These are phyloP conservation scores for Cossypha polioptera DNA, from an alignment of 2,797 vertebrate genomes.

Conservation along the genomic window DNA sequence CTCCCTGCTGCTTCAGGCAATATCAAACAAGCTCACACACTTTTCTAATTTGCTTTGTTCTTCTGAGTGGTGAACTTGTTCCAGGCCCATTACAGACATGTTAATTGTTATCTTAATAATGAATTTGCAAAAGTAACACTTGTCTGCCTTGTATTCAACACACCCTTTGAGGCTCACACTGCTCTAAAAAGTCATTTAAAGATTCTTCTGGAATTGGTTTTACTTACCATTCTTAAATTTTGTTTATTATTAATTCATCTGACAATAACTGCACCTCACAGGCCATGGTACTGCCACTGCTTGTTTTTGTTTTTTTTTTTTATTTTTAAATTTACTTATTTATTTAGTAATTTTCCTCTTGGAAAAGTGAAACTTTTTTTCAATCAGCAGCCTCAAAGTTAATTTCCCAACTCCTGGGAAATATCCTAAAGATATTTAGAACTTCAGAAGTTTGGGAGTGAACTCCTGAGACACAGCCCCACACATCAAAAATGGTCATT, in stretches of 20 bases:
- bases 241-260: background rate
- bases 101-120: constrained; percentile 39
- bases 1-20: constrained; percentile 14
- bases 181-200: background rate
- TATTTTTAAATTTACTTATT: background rate
- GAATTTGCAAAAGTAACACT: background rate
- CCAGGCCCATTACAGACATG: constrained; percentile 26
- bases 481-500: background rate
- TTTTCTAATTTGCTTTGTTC: constrained; percentile 37
- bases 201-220: background rate
- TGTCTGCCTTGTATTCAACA: background rate
- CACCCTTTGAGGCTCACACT: background rate
- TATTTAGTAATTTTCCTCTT: background rate
- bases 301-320: background rate
- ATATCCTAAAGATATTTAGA: background rate
- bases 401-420: background rate
- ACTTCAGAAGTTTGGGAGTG: background rate
- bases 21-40: background rate
- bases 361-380: background rate
- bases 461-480: background rate
- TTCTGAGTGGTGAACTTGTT: constrained; percentile 5
- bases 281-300: rapidly evolving
- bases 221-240: background rate
- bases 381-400: background rate
- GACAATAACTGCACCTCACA: background rate